A percentile compares a stretch with the other conserved stretches of the same genome.
Evolutionary conservation across 2,113 vertebrate genomes (phyloP).

Genomic region (Psephotus haematonotus): DNA sequence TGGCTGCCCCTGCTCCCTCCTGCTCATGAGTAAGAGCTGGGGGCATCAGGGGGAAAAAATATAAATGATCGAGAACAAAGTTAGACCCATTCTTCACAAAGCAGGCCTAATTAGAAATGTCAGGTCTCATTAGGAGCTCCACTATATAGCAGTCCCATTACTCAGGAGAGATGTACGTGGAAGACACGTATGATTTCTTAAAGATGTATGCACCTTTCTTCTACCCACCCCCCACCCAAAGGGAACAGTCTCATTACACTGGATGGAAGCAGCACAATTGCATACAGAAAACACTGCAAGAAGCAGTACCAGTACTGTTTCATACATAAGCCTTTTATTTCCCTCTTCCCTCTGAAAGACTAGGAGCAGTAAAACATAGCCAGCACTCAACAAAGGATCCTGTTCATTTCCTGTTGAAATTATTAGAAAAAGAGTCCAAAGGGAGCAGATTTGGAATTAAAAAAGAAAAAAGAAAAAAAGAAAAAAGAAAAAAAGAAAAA

Average conservation of each 20-base stretch:
- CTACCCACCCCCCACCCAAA: not conserved
- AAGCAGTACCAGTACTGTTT: not conserved
- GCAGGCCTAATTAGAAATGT: not conserved
- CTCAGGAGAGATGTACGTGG: not conserved
- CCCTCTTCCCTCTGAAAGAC: not conserved
- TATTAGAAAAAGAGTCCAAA: not conserved
- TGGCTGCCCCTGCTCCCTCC: not conserved
- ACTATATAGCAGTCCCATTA: not conserved
- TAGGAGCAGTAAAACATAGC: not conserved
- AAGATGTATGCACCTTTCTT: not conserved
- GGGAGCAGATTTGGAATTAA: not conserved
- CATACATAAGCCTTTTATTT: not conserved
- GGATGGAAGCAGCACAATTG: not conserved
- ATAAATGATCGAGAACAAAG: not conserved
- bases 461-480: not conserved
- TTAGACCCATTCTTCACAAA: not conserved
- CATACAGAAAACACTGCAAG: not conserved
- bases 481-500: not conserved
- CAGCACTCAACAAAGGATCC: not conserved
- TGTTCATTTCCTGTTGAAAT: not conserved
- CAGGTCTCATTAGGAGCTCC: not conserved
- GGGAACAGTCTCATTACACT: not conserved
- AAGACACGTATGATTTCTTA: not conserved
- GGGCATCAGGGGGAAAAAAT: not conserved
- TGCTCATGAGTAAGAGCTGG: not conserved